Evolutionary conservation across 2,888 invertebrate species (phyloP).

Genomic region (Tinea pellionella): DNA sequence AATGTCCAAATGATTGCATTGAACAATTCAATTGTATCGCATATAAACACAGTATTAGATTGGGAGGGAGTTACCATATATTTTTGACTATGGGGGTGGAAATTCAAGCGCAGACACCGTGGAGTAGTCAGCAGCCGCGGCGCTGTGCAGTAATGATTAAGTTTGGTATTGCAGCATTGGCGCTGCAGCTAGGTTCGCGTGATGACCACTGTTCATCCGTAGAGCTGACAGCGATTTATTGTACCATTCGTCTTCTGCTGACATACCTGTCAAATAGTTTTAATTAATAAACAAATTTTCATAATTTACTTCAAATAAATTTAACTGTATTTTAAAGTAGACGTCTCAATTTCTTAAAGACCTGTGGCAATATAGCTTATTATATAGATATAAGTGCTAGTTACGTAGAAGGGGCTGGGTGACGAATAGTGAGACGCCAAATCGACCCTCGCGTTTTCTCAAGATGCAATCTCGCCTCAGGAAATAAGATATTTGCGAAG

Average conservation of each 20-base stretch:
- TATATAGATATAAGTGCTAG: background rate
- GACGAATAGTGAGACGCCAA: constrained; percentile 47
- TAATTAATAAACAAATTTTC: background rate
- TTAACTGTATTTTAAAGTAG: background rate
- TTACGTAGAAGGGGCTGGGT: background rate
- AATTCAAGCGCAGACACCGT: constrained; percentile 63
- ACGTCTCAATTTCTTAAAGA: background rate
- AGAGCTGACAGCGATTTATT: constrained; percentile 97
- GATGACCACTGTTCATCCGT: constrained; percentile 96
- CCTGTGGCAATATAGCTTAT: background rate
- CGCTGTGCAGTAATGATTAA: constrained; percentile 79
- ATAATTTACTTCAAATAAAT: background rate
- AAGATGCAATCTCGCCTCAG: constrained; percentile 70
- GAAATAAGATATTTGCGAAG: constrained; percentile 72
- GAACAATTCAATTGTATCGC: too few relatives aligned
- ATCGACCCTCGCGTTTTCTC: constrained; percentile 67
- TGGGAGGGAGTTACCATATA: background rate
- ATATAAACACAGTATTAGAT: too few relatives aligned
- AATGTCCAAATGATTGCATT: too few relatives aligned
- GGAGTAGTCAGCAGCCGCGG: constrained; percentile 44
- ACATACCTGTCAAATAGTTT: constrained; percentile 77
- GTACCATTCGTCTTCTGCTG: constrained; percentile 97
- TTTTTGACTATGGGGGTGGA: constrained; percentile 37
- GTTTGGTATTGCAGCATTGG: constrained; percentile 98
- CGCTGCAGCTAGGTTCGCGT: constrained; percentile 94